Base-by-base conservation (phyloP, 1,140 invertebrate genomes). In the Luehdorfia chinensis region DNA sequence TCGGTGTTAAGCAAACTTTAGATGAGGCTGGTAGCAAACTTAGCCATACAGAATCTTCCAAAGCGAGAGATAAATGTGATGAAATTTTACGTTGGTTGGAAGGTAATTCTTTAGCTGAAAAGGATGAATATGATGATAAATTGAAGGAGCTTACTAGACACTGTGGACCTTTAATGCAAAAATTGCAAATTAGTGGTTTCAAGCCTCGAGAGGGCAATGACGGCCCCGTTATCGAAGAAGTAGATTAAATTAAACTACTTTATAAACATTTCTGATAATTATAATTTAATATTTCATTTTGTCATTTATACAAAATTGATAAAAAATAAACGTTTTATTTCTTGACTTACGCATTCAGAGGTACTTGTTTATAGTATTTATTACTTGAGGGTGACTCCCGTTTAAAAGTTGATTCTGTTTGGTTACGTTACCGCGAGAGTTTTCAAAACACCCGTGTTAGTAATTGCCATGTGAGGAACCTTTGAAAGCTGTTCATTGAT, bases 121-220 rank as follows among this genome's bases (percentile, higher is more conserved):
- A 94, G 64, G 93, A 94, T 2, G 94, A 96, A 63, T 95, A 91
- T 68, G 93, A 95, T 39, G 87, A 93, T 59, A 93, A 93, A 55
- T 71, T 93, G 13, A 93, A 94, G 56, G 92, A 95, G 39, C 62
- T 94, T 5, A 92, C 92, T 61, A 83, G 79, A 25, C 84, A 91
- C 8, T 94, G 92, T 58, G 75, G 87, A 11, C 93, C 93, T 0
- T 87, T 94, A 27, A 94, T 95, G 91, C 89, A 89, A 45, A 94
- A 94, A 69, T 64, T 95, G 9, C 93, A 94, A 12, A 57, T 57
- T 0, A 46, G 15, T n/a, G 48, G 59, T 47, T 50, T 16, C 23
- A 43, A 34, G 0, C 45, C 52, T 39, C 21, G 34, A 5, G 36
- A 33, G 9, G 50, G 47, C 3, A n/a, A n/a, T n/a, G n/a, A n/a